Base-by-base conservation (phyloP, 2,113 vertebrate species). In the Megaptera novaeangliae region DNA sequence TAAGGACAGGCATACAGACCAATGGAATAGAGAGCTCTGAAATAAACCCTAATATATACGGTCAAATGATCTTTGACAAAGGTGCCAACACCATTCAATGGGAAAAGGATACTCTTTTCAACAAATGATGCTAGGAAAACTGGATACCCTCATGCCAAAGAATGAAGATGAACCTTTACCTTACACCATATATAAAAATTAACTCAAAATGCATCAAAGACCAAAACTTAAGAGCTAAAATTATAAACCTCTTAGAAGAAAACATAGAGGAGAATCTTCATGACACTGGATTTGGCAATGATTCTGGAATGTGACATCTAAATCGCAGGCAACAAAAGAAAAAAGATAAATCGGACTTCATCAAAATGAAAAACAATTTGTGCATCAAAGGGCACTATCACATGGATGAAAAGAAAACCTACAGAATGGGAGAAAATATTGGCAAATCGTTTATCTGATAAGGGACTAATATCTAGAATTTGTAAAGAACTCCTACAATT, bases 211-310 rank as follows among this genome's bases (percentile, higher is more conserved):
- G 52, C 29, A 64, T 57, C 55, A 74, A 92, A 92, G 31, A 92
- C 49, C 81, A 88, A 96, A 91, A 94, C 5, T 31, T 29, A 82
- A 96, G 75, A 94, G 36, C 18, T 82, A 89, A 94, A 88, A 81
- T 82, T 68, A 55, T 80, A 90, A 90, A 94, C 94, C 11, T 80
- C 21, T 88, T 80, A 52, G 21, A 74, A 96, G 64, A 71, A 89
- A 84, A 80, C 39, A 63, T 3, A 75, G 44, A 14, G 36, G 75
- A 68, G 85, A 85, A 69, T 64, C 41, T 69, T 95, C 27, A 88
- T 34, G n/a, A 84, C 29, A 88, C 3, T 59, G 44, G 55, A 85
- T 84, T 49, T 94, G 61, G 52, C 88, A 95, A 84, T 63, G 29
- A 81, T 82, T 88, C 20, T 92, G 66, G 27, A 52, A 77, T 46